phyloP scores from a whole-genome alignment of 1,140 invertebrate genomes.

The Drosophila azteca region DNA sequence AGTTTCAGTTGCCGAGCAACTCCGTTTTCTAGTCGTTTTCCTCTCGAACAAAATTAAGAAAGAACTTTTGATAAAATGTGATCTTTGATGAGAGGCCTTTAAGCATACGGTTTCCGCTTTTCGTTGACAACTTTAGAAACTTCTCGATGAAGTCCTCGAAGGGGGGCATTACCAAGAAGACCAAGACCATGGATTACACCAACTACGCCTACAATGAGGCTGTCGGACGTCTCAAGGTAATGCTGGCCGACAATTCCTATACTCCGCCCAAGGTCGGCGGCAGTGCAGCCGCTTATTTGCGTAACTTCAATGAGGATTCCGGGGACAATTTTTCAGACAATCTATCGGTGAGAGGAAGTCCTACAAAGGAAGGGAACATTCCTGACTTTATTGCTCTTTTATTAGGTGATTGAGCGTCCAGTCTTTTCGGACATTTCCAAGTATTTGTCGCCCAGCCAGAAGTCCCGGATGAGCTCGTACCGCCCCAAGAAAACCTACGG shows the following conservation, averaged over 20 bases:
- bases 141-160: slow-evolving; percentile 79
- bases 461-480: slow-evolving; percentile 65
- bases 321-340: slow-evolving; percentile 85
- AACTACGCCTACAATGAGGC: slow-evolving; percentile 92
- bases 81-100: slow-evolving; percentile 17
- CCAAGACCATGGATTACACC: slow-evolving; percentile 89
- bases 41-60: neutral
- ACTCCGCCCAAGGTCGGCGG: slow-evolving; percentile 75
- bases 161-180: slow-evolving; percentile 83
- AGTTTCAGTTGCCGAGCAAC: slow-evolving; percentile 39
- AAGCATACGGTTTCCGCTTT: neutral
- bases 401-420: slow-evolving; percentile 76
- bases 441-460: slow-evolving; percentile 80
- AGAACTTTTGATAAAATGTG: slow-evolving; percentile 49
- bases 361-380: neutral
- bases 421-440: slow-evolving; percentile 83
- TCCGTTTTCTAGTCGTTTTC: slow-evolving; percentile 29
- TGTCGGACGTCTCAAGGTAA: slow-evolving; percentile 89
- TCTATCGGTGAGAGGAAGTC: slow-evolving; percentile 61
- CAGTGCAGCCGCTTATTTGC: slow-evolving; percentile 63
- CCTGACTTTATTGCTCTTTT: no score
- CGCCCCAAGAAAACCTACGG: slow-evolving; percentile 63
- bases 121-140: slow-evolving; percentile 62
- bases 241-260: slow-evolving; percentile 89
- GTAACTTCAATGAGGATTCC: slow-evolving; percentile 85